Evolutionary conservation across 1,140 invertebrate genomes (phyloP).

Genomic region (Centruroides vittatus): DNA sequence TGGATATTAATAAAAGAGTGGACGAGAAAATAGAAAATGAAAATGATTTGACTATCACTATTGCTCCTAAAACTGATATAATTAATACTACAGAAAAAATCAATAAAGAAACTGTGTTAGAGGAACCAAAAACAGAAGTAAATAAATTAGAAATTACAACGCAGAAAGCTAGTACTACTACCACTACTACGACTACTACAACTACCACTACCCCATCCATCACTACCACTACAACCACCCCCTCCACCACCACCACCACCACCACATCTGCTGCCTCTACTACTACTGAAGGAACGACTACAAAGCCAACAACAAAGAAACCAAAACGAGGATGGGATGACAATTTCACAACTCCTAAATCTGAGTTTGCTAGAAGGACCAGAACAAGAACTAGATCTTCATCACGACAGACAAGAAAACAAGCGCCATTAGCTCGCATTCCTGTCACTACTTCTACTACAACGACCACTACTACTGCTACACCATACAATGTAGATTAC

Average conservation of each 20-base stretch:
- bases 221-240: neutral
- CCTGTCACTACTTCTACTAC: neutral
- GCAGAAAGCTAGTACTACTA: neutral
- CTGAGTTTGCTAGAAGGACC: neutral
- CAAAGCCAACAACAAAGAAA: constrained; percentile 3
- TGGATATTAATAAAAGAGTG: too few species aligned
- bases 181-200: neutral
- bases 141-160: neutral
- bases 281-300: neutral
- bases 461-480: neutral
- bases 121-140: neutral
- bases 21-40: too few species aligned
- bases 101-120: neutral
- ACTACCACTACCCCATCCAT: neutral
- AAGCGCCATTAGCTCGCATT: neutral
- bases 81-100: too few species aligned
- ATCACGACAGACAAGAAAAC: neutral
- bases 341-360: too few species aligned
- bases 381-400: neutral
- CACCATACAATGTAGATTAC: neutral
- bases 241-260: neutral
- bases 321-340: neutral
- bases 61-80: too few species aligned
- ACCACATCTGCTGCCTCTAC: neutral
- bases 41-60: too few species aligned